These are phyloP conservation scores for Sclerodermus sp. DNA, from an alignment of 2,888 invertebrate genomes.

Conservation along the genomic window DNA sequence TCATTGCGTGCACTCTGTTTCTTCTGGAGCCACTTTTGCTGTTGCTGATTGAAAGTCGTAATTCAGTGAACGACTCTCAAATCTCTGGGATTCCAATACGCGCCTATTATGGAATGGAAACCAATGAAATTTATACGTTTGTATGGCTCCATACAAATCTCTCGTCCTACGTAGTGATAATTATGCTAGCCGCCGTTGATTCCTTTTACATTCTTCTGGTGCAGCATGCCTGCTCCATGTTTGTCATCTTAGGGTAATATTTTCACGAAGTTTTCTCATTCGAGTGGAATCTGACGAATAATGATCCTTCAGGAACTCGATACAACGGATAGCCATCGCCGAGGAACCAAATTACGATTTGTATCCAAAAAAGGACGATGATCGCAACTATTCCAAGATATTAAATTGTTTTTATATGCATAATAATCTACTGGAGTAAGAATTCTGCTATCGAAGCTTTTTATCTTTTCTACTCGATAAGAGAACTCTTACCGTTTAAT, in stretches of 20 bases:
- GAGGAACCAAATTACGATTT: neutral
- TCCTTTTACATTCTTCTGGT: constrained; percentile 3
- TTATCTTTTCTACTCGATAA: neutral
- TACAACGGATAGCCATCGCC: neutral
- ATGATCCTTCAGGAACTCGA: neutral
- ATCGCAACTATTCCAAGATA: neutral
- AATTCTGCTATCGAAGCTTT: neutral
- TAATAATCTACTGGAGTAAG: neutral
- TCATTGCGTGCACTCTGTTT: no score
- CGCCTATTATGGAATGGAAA: neutral
- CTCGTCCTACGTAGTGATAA: neutral
- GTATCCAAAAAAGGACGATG: neutral
- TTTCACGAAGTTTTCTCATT: neutral
- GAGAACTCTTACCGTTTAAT: neutral
- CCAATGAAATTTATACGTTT: neutral
- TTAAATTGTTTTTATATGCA: neutral
- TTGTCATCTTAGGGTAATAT: constrained; percentile 9
- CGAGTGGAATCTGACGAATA: neutral
- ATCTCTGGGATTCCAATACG: neutral
- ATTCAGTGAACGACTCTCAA: no score
- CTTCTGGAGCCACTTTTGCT: no score
- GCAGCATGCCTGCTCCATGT: constrained; percentile 13
- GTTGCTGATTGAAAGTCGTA: no score
- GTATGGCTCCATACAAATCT: neutral
- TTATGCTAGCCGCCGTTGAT: constrained; percentile 2